Percentiles rank a stretch among this genome's conserved stretches.
These are phyloP conservation scores for Stomatorhinus ivindoensis DNA, from an alignment of 2,113 vertebrate species.

Conservation along the genomic window DNA sequence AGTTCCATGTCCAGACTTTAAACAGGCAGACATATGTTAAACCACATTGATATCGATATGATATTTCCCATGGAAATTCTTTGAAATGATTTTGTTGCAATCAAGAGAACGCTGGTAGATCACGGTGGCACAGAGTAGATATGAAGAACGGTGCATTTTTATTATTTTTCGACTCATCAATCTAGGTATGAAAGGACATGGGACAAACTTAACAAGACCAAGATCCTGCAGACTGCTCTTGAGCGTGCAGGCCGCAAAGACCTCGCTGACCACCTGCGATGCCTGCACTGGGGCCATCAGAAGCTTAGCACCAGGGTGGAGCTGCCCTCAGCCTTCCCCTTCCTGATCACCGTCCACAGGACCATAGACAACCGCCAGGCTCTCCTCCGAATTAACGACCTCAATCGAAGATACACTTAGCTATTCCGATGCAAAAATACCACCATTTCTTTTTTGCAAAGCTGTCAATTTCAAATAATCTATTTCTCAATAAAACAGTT, in stretches of 20 bases:
- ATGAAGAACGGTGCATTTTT: background rate
- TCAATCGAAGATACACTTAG: constrained; percentile 45
- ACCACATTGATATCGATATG: background rate
- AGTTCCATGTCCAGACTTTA: background rate
- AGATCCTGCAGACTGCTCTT: constrained; percentile 57
- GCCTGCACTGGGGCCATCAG: constrained; percentile 60
- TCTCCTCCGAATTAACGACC: constrained; percentile 59
- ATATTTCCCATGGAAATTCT: background rate
- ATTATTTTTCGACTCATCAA: background rate
- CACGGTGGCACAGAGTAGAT: background rate
- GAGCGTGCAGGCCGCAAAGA: constrained; percentile 54
- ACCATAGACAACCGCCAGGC: constrained; percentile 59
- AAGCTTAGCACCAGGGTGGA: constrained; percentile 59
- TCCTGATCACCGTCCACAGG: constrained; percentile 63
- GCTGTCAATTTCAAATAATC: background rate
- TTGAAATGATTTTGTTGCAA: background rate
- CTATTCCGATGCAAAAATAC: background rate
- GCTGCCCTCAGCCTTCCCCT: constrained; percentile 64
- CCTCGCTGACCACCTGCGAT: constrained; percentile 56
- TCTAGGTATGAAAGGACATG: constrained; percentile 49
- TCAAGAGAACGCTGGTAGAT: background rate
- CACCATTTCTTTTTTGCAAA: constrained; percentile 22
- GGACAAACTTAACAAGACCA: constrained; percentile 59
- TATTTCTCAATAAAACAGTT: background rate
- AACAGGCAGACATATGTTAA: background rate